These are phyloP conservation scores for Gobionotothen gibberifrons DNA, from an alignment of 2,797 vertebrate genomes.

Conservation along the genomic window DNA sequence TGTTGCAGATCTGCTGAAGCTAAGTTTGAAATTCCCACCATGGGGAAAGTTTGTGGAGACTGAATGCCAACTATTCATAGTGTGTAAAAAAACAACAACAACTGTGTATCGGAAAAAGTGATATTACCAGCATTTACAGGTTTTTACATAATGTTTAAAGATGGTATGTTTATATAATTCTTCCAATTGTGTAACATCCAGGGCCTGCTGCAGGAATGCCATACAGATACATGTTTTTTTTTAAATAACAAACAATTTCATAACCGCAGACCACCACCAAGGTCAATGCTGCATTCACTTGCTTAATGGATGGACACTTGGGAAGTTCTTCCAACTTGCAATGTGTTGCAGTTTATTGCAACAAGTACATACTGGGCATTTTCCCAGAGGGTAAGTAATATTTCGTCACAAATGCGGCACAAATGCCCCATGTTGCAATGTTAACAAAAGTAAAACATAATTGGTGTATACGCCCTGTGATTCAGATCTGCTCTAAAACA, in stretches of 20 bases:
- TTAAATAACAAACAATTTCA: neutral
- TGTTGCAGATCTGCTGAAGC: constrained; percentile 10
- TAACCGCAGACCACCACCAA: no score
- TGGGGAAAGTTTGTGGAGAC: neutral
- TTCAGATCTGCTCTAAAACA: no score
- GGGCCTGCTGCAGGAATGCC: neutral
- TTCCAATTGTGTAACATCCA: neutral
- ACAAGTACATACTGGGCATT: no score
- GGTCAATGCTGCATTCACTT: no score
- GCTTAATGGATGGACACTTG: no score
- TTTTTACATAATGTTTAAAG: neutral
- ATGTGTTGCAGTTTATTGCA: no score
- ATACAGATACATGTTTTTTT: neutral
- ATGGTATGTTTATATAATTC: neutral
- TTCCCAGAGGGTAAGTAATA: no score
- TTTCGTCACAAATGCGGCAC: no score
- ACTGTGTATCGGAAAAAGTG: neutral
- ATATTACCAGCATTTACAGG: neutral
- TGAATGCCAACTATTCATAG: neutral
- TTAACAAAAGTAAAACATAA: no score
- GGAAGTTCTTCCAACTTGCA: no score
- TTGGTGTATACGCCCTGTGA: no score
- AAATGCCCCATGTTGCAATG: no score
- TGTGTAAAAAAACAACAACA: constrained; percentile 18
- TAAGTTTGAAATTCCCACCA: constrained; percentile 22